phyloP scores from a whole-genome alignment of 92 coral and sea anemone species.

The Actinernus sp. region DNA sequence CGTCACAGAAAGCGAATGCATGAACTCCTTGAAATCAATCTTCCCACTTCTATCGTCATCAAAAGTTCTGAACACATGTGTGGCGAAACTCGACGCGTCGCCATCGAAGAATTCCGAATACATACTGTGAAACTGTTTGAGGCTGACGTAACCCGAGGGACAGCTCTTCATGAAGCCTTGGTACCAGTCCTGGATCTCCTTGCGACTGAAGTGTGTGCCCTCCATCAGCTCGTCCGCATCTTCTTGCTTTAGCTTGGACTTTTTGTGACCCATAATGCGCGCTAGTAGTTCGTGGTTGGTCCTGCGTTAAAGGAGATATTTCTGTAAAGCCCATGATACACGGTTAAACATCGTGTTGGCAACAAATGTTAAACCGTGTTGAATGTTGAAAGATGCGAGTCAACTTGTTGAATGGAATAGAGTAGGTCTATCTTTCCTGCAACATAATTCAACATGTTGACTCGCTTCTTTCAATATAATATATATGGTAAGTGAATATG shows the following conservation, averaged over 20 bases:
- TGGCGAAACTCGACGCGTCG: constrained; percentile 87
- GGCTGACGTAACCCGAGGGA: constrained; percentile 76
- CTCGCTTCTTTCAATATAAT: no score
- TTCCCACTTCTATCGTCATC: constrained; percentile 86
- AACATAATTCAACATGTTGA: no score
- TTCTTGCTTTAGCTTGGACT: constrained; percentile 79
- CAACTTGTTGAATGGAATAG: no score
- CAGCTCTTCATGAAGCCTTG: constrained; percentile 94
- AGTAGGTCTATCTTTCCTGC: no score
- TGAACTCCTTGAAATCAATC: constrained; percentile 94
- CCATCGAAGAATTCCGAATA: constrained; percentile 94
- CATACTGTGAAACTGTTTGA: constrained; percentile 82
- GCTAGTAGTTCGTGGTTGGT: no score
- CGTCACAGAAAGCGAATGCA: constrained; percentile 87
- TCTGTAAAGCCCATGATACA: no score
- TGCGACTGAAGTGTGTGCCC: constrained; percentile 76
- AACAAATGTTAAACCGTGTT: no score
- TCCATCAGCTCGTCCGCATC: constrained; percentile 78
- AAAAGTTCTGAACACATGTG: constrained; percentile 92
- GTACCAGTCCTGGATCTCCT: constrained; percentile 95
- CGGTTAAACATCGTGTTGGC: no score
- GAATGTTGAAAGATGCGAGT: no score
- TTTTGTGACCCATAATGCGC: constrained; percentile 77
- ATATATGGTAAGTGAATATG: no score
- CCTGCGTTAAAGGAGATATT: no score